Evolutionary conservation across 2,113 vertebrate species (phyloP).

Genomic region (Aleadryas rufinucha): DNA sequence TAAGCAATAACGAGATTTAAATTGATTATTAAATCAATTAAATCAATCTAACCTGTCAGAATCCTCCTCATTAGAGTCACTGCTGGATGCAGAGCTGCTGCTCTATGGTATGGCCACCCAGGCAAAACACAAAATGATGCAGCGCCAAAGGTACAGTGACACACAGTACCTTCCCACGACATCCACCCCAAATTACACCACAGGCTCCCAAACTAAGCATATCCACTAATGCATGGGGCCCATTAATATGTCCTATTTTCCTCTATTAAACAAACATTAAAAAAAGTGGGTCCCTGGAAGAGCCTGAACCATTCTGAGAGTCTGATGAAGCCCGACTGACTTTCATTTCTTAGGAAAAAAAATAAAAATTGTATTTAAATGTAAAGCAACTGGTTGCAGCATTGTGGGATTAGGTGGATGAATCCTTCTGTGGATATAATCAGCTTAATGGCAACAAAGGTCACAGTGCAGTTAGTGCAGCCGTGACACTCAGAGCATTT

Average conservation of each 20-base stretch:
- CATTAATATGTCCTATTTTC: neutral
- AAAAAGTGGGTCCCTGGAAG: neutral
- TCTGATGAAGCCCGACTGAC: neutral
- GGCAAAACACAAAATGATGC: neutral
- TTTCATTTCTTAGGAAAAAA: neutral
- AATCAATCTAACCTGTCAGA: slow-evolving; percentile 21
- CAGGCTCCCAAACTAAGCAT: neutral
- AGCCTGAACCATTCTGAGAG: neutral
- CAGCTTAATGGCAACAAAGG: slow-evolving; percentile 69
- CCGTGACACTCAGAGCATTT: slow-evolving; percentile 25
- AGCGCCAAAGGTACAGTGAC: neutral
- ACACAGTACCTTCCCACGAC: neutral
- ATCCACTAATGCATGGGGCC: neutral
- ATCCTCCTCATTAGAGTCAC: neutral
- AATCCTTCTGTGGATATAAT: slow-evolving; percentile 47
- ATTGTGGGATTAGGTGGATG: slow-evolving; percentile 45
- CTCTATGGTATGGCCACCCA: neutral
- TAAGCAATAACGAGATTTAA: slow-evolving; percentile 27
- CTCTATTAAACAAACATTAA: neutral
- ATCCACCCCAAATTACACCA: neutral
- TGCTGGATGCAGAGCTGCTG: neutral
- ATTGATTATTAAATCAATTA: slow-evolving; percentile 44
- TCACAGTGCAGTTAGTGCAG: slow-evolving; percentile 34
- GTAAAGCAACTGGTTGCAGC: slow-evolving; percentile 43
- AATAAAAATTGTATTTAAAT: neutral